Percentiles rank a stretch among this genome's conserved stretches.
Evolutionary conservation across 1,140 invertebrate species (phyloP).

Genomic region (Leptinotarsa lineolata): DNA sequence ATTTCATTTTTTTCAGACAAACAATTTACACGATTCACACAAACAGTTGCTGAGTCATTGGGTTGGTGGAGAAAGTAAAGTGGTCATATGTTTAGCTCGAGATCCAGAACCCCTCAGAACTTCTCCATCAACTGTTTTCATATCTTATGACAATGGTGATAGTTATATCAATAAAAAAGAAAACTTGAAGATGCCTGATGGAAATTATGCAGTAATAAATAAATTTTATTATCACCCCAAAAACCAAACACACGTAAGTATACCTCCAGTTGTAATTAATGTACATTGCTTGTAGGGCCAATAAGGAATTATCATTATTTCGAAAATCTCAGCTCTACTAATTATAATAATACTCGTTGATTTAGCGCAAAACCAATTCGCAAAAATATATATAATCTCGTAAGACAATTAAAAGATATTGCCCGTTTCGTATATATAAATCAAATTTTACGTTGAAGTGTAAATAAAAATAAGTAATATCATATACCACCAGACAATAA

Average conservation of each 20-base stretch:
- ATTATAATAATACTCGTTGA: no score
- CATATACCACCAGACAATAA: no score
- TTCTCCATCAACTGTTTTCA: slow-evolving; percentile 74
- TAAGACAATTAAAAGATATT: no score
- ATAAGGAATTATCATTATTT: no score
- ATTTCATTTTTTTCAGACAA: no score
- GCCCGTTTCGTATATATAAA: no score
- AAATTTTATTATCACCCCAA: slow-evolving; percentile 84
- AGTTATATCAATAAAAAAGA: slow-evolving; percentile 76
- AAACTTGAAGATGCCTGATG: slow-evolving; percentile 63
- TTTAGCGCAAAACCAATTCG: no score
- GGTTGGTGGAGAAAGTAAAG: slow-evolving; percentile 82
- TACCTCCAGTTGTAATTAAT: background rate
- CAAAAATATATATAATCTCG: no score
- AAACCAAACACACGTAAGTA: slow-evolving; percentile 73
- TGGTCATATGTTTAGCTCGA: slow-evolving; percentile 83
- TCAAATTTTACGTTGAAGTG: no score
- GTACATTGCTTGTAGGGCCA: no score
- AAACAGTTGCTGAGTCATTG: slow-evolving; percentile 88
- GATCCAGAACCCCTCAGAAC: slow-evolving; percentile 61
- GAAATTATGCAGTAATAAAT: slow-evolving; percentile 60
- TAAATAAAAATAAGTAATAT: no score
- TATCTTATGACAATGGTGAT: slow-evolving; percentile 85
- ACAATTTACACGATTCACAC: slow-evolving; percentile 79
- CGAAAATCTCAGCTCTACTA: no score